These are phyloP conservation scores for Apus apus DNA, from an alignment of 2,113 vertebrate genomes.

Conservation along the genomic window DNA sequence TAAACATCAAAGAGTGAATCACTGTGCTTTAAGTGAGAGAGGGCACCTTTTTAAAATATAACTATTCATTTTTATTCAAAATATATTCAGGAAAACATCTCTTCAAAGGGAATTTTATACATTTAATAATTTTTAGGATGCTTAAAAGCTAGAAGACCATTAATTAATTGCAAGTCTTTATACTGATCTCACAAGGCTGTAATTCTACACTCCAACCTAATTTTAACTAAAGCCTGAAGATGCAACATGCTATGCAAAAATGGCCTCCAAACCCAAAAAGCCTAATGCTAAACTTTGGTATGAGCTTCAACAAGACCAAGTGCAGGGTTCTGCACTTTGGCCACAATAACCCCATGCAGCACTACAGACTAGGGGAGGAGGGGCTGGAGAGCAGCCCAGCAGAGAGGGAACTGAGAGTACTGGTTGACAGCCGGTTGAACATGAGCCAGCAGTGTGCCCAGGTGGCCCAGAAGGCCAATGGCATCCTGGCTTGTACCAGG, in stretches of 20 bases:
- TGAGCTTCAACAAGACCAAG: no score
- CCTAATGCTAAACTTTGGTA: background rate
- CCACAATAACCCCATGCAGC: no score
- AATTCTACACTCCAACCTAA: background rate
- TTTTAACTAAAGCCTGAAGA: background rate
- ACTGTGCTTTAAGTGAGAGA: background rate
- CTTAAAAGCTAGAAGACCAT: background rate
- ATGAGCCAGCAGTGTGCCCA: no score
- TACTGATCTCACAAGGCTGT: background rate
- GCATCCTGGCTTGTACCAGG: no score
- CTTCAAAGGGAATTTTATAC: conserved; percentile 12
- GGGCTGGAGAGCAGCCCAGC: no score
- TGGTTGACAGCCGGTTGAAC: no score
- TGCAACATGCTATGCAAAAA: background rate
- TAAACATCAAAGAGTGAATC: background rate
- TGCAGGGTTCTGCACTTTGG: no score
- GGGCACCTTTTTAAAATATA: background rate
- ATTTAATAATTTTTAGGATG: background rate
- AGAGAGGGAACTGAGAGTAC: no score
- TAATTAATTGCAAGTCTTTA: conserved; percentile 1
- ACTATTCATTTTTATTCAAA: background rate
- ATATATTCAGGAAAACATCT: background rate
- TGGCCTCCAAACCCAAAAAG: background rate
- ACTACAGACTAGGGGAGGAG: no score
- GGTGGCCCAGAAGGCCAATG: no score